Conservation (phyloP, 2,888 invertebrate genomes). For the Tetheella fluctuosa region DNA sequence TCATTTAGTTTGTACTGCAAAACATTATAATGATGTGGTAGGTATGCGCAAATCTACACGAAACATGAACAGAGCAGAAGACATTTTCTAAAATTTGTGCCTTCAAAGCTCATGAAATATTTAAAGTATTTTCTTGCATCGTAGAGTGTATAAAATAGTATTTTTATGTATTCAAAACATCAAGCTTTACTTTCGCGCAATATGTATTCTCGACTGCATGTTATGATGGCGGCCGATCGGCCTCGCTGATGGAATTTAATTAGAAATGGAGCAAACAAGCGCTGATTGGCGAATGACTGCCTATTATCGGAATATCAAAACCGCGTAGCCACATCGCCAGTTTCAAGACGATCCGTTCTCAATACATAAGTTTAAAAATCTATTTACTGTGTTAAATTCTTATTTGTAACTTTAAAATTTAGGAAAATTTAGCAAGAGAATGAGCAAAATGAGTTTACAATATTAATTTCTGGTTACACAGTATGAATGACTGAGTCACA, state of each 20-base stretch:
- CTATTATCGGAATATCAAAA: constrained; percentile 41
- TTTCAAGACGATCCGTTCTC: constrained; percentile 50
- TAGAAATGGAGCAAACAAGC: constrained; percentile 48
- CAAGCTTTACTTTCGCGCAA: constrained; percentile 30
- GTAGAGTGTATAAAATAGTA: too few relatives aligned
- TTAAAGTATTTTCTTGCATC: too few relatives aligned
- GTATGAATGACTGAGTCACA: too few relatives aligned
- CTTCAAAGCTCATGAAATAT: background rate
- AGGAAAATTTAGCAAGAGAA: background rate
- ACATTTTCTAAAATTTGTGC: too few relatives aligned
- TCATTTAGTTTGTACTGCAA: background rate
- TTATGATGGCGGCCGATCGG: constrained; percentile 43
- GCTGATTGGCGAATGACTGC: constrained; percentile 46
- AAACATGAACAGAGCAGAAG: too few relatives aligned
- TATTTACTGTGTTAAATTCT: constrained; percentile 18
- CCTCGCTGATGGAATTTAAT: constrained; percentile 57
- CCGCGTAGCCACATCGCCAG: constrained; percentile 48
- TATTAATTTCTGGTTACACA: background rate
- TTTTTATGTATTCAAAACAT: constrained; percentile 19
- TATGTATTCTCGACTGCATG: constrained; percentile 39
- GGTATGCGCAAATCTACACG: background rate
- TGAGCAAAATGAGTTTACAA: background rate
- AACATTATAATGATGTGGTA: background rate
- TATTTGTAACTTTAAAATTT: background rate
- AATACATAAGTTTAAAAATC: constrained; percentile 52